Evolutionary conservation across 2,888 invertebrate species (phyloP), one percentile per base, ranked within the genome.

Genomic region (Chaetogeoica ovagalla): DNA sequence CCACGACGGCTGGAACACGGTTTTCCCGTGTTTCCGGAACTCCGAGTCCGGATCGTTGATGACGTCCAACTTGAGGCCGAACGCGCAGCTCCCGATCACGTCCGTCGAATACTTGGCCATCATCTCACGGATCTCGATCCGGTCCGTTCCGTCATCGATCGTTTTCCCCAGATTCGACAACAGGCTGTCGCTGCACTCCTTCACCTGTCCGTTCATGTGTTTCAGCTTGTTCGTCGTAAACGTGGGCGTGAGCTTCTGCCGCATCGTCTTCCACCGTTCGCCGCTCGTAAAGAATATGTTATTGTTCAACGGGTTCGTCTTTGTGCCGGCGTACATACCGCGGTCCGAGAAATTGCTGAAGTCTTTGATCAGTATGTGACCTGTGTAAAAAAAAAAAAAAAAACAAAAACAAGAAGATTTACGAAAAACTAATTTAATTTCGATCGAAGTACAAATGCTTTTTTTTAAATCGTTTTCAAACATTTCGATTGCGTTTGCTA

Each of bases 91-190:
- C 17, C 88, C 88, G 70, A 88, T 88, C 8, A 88, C 87, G 84
- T 88, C 88, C 82, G 88, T 87, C 21, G 87, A 87, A 82, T 87
- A 88, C 76, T 88, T 88, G 7, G 89, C 89, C 82, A 81, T 73
- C 70, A 81, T 68, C 21, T 82, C 82, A 21, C 81, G 81, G 70
- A 81, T 74, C n/a, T 82, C 82, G 15, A 82, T 73, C 17, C 70
- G 62, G 9, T 83, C 82, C 43, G 81, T 77, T 11, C 30, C 55
- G 15, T 39, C 59, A n/a, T 79, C 77, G 63, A 63, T 74, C 65
- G 76, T 55, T 62, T 52, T 59, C 2, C 57, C 63, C 19, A 79
- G 39, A n/a, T 17, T 65, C 39, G 23, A 37, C 43, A 79, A 7
- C 81, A 82, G 39, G 13, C 62, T 48, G n/a, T 55, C 68, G 7